These are phyloP conservation scores for Lobophora halterata DNA, from an alignment of 2,888 invertebrate genomes.

Conservation along the genomic window DNA sequence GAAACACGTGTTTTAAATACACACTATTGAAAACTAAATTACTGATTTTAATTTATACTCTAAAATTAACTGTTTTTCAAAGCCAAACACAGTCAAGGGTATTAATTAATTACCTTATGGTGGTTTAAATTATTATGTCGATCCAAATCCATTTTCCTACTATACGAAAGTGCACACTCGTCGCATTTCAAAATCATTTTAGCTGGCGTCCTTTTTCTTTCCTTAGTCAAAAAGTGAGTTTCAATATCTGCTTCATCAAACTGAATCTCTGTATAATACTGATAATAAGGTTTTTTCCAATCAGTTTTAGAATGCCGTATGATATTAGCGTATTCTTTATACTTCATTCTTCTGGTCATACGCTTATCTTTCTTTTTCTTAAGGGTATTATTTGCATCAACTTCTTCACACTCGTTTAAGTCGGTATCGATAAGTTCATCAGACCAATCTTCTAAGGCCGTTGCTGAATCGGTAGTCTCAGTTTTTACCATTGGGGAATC, in stretches of 20 bases:
- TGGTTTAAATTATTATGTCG: slow-evolving; percentile 31
- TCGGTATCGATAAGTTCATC: too few species aligned
- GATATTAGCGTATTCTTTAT: slow-evolving; percentile 15
- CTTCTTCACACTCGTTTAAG: background rate
- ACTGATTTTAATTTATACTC: too few species aligned
- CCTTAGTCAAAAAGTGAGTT: slow-evolving; percentile 25
- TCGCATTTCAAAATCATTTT: slow-evolving; percentile 17
- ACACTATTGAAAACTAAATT: too few species aligned
- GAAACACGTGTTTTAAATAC: too few species aligned
- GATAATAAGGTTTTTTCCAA: slow-evolving; percentile 13
- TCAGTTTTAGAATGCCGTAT: background rate
- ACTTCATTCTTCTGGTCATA: slow-evolving; percentile 3
- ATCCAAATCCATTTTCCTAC: slow-evolving; percentile 27
- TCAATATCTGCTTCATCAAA: slow-evolving; percentile 28
- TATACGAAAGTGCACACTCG: slow-evolving; percentile 15
- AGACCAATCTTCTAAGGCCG: too few species aligned
- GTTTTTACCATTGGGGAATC: too few species aligned
- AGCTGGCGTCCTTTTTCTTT: slow-evolving; percentile 19
- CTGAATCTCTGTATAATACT: slow-evolving; percentile 12
- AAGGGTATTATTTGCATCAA: background rate
- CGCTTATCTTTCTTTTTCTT: slow-evolving; percentile 3
- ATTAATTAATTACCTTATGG: slow-evolving; percentile 24
- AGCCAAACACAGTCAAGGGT: too few species aligned
- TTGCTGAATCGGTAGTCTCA: too few species aligned
- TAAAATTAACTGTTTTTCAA: too few species aligned